Conservation (phyloP, 2,113 vertebrate genomes). For the Hydrolagus affinis region DNA sequence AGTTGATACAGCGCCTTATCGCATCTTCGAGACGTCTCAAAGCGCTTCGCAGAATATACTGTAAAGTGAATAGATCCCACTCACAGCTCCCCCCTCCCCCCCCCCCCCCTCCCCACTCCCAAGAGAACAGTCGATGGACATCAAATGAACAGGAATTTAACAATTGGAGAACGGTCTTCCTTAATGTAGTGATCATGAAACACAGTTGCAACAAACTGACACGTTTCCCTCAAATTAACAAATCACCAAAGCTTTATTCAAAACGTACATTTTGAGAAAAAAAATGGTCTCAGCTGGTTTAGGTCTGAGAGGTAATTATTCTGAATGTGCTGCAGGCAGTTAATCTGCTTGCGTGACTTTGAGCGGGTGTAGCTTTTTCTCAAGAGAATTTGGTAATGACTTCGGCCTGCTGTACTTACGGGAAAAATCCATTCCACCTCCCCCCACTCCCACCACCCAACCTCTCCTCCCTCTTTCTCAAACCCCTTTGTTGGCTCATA, state of each 20-base stretch:
- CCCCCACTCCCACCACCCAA: no score
- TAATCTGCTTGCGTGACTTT: not conserved
- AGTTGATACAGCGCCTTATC: no score
- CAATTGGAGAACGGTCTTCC: not conserved
- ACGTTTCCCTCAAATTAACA: not conserved
- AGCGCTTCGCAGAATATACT: no score
- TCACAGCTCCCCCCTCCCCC: no score
- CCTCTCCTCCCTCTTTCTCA: no score
- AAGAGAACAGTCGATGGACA: no score
- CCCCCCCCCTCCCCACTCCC: not conserved
- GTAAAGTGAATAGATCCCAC: no score
- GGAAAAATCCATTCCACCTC: not conserved
- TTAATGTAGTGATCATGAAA: not conserved
- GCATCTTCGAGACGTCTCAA: no score
- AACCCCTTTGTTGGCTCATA: no score
- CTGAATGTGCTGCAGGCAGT: not conserved
- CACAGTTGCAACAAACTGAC: not conserved
- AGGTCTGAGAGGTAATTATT: not conserved
- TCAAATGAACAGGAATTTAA: not conserved
- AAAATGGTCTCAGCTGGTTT: constrained; percentile 17
- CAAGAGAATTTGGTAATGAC: not conserved
- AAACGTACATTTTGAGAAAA: not conserved
- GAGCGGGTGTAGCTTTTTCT: not conserved
- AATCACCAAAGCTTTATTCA: not conserved
- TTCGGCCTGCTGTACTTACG: not conserved